A percentile compares a stretch with the other conserved stretches of the same genome.
Conservation (phyloP, 2,888 invertebrate genomes). For the Aproaerema taeniolella region DNA sequence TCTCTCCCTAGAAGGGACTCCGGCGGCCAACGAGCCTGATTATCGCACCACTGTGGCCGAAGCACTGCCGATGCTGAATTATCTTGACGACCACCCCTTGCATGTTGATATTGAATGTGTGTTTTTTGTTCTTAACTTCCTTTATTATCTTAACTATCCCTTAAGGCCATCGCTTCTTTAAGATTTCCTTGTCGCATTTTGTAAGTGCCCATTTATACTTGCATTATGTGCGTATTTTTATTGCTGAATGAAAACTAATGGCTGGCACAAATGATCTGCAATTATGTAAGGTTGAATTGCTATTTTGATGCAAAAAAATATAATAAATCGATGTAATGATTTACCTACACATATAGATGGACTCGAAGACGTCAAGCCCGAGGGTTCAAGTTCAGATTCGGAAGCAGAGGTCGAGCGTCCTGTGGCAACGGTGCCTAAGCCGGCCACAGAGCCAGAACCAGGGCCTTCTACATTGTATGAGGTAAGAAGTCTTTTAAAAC, state of each 20-base stretch:
- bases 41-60: constrained; percentile 47
- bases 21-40: constrained; percentile 37
- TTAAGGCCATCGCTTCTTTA: too few species aligned
- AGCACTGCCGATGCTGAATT: constrained; percentile 53
- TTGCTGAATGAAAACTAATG: too few species aligned
- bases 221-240: too few species aligned
- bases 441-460: constrained; percentile 26
- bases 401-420: constrained; percentile 23
- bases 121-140: neutral
- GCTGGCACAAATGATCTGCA: too few species aligned
- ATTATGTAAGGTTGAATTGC: too few species aligned
- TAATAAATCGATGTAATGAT: too few species aligned
- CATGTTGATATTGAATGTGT: constrained; percentile 47
- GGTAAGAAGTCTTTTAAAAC: neutral
- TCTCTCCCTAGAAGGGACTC: constrained; percentile 46
- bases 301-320: too few species aligned
- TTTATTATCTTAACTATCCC: too few species aligned
- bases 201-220: too few species aligned
- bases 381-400: constrained; percentile 33
- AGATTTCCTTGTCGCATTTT: too few species aligned
- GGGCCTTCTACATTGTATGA: constrained; percentile 22
- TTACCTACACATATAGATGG: too few species aligned
- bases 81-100: constrained; percentile 52
- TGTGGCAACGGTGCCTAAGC: constrained; percentile 2
- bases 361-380: too few species aligned